phyloP scores from a whole-genome alignment of 2,888 invertebrate genomes.

The Leucoptera coffeella region DNA sequence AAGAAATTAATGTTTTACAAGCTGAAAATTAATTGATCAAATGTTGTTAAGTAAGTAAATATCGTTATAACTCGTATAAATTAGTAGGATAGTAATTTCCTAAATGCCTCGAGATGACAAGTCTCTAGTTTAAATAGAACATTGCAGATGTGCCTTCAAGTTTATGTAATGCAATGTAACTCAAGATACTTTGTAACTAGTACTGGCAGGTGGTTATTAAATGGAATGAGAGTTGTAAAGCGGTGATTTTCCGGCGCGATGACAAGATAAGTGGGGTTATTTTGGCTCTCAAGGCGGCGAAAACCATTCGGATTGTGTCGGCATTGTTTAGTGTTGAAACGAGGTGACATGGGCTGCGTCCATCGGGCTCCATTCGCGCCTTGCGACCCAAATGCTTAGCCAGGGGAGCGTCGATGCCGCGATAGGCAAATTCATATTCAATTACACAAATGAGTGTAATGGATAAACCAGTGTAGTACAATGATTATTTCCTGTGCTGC shows the following conservation, averaged over 20 bases:
- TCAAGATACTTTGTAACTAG: too few species aligned
- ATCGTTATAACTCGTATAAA: too few species aligned
- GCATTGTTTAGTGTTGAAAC: constrained; percentile 19
- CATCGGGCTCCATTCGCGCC: constrained; percentile 30
- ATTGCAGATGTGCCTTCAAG: too few species aligned
- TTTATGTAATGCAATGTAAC: too few species aligned
- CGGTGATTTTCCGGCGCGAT: constrained; percentile 19
- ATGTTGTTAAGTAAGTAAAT: too few species aligned
- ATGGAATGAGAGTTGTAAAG: too few species aligned
- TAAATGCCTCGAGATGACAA: too few species aligned
- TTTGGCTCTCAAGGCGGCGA: constrained; percentile 25
- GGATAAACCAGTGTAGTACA: constrained; percentile 23
- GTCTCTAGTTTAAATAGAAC: too few species aligned
- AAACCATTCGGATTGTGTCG: constrained; percentile 23
- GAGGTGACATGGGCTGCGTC: constrained; percentile 41
- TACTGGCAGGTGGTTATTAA: too few species aligned
- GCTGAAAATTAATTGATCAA: too few species aligned
- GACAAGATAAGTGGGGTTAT: constrained; percentile 25
- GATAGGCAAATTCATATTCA: constrained; percentile 15
- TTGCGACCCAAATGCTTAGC: constrained; percentile 37
- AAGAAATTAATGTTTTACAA: too few species aligned
- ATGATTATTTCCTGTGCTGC: constrained; percentile 47
- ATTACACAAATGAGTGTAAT: constrained; percentile 33
- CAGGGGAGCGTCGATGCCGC: constrained; percentile 31
- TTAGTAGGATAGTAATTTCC: too few species aligned